A percentile compares a stretch with the other conserved stretches of the same genome.
Evolutionary conservation across 2,113 vertebrate species (phyloP).

Genomic region (Podiceps cristatus): DNA sequence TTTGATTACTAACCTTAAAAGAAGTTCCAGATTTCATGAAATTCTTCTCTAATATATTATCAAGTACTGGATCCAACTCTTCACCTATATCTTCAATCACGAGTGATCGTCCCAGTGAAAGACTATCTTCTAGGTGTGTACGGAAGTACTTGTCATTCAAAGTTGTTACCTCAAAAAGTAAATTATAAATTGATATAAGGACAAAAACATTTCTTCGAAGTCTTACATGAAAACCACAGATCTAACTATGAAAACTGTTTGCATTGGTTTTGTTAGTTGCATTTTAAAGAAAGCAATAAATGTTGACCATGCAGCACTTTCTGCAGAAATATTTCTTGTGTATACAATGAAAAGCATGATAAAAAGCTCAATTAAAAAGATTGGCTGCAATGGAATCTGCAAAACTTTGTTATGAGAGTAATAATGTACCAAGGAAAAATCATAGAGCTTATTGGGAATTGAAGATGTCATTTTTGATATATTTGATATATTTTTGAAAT

Average conservation of each 20-base stretch:
- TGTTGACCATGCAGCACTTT: background rate
- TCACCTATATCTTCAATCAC: conserved; percentile 81
- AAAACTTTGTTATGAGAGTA: background rate
- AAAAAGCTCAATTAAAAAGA: background rate
- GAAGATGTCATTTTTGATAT: background rate
- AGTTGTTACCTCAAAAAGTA: conserved; percentile 73
- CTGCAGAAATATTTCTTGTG: background rate
- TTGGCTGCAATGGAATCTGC: background rate
- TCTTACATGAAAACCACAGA: background rate
- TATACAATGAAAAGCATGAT: background rate
- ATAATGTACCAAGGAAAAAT: background rate
- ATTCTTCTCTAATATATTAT: conserved; percentile 83
- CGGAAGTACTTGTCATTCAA: conserved; percentile 83
- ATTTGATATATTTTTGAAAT: background rate
- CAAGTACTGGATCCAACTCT: conserved; percentile 80
- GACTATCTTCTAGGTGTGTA: conserved; percentile 78
- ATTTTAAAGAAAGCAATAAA: background rate
- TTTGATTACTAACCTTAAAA: conserved; percentile 74
- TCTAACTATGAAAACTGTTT: background rate
- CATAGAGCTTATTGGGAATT: background rate
- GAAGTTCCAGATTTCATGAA: conserved; percentile 79
- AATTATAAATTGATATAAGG: background rate
- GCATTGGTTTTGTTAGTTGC: background rate
- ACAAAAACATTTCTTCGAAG: background rate
- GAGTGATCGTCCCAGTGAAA: conserved; percentile 79